Evolutionary conservation across 2,113 vertebrate species (phyloP).

Genomic region (Notechis scutatus): DNA sequence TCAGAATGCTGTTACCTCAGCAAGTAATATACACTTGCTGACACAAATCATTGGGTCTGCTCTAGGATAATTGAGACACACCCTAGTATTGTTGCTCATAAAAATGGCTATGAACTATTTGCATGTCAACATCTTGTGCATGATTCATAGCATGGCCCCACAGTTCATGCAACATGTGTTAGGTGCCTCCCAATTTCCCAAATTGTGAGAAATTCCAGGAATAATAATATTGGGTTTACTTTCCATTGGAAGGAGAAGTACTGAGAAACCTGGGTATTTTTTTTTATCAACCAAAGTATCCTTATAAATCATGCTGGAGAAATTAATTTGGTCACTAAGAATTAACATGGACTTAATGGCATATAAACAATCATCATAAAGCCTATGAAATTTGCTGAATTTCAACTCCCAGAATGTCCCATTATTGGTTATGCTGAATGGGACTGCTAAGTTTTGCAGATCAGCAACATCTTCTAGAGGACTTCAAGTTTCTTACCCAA

Average conservation of each 20-base stretch:
- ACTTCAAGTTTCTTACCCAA: background rate
- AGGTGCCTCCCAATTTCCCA: background rate
- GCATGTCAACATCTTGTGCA: background rate
- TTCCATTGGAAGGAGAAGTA: background rate
- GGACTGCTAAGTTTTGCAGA: background rate
- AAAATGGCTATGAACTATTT: background rate
- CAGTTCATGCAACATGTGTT: background rate
- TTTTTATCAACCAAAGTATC: background rate
- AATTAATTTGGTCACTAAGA: background rate
- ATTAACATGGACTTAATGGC: background rate
- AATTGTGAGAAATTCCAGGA: background rate
- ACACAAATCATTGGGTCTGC: accelerated
- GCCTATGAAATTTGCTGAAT: background rate
- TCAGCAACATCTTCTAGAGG: background rate
- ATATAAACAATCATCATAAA: background rate
- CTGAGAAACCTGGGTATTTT: background rate
- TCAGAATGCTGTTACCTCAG: constrained; percentile 2
- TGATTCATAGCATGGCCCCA: background rate
- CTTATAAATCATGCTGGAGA: background rate
- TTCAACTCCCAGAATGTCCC: background rate
- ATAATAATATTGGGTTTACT: background rate
- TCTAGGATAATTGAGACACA: background rate
- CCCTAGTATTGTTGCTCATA: background rate
- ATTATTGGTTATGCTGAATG: background rate
- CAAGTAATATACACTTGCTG: background rate